Base-by-base conservation (phyloP, 2,888 invertebrate species). In the Xylota sylvarum region DNA sequence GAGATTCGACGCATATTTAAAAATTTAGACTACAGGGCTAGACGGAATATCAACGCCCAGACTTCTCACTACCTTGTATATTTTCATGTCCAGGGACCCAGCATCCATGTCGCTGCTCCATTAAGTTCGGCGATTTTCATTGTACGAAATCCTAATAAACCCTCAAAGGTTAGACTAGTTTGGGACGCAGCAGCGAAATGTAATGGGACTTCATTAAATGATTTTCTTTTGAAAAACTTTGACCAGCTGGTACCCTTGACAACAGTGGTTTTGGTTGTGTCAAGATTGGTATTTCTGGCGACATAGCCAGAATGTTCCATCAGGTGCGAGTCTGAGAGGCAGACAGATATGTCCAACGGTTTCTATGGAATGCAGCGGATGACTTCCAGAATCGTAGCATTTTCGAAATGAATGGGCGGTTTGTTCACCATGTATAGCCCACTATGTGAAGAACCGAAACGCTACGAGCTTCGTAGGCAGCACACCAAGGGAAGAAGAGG, bases 101-200 rank as follows among this genome's bases (percentile, higher is more conserved):
- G n/a, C n/a, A n/a, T n/a, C n/a, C n/a, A n/a, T n/a, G n/a, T n/a
- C n/a, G n/a, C n/a, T n/a, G n/a, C n/a, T n/a, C n/a, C n/a, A n/a
- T n/a, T n/a, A n/a, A n/a, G n/a, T n/a, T n/a, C n/a, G n/a, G n/a
- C 19, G 37, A 14, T 6, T 89, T 88, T 88, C 73, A 69, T 76
- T 0, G 70, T 80, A 0, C 58, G 7, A 48, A 89, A 87, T 19
- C 85, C 89, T 5, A 89, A 90, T 27, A 90, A 91, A 65, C 89
- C 88, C 2, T 82, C 77, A 40, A 88, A 89, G 72, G 35, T 90
- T 1, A 80, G 90, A 40, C 56, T 91, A 5, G 91, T 91, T 0
- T 90, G 86, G 86, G 90, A 91, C 77, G 90, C 90, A 0, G 91
- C 90, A 5, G 90, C 90, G 0, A 88, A 87, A 52, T 85, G 74